These are phyloP conservation scores for Perccottus glenii DNA, from an alignment of 2,113 vertebrate species.

Conservation along the genomic window DNA sequence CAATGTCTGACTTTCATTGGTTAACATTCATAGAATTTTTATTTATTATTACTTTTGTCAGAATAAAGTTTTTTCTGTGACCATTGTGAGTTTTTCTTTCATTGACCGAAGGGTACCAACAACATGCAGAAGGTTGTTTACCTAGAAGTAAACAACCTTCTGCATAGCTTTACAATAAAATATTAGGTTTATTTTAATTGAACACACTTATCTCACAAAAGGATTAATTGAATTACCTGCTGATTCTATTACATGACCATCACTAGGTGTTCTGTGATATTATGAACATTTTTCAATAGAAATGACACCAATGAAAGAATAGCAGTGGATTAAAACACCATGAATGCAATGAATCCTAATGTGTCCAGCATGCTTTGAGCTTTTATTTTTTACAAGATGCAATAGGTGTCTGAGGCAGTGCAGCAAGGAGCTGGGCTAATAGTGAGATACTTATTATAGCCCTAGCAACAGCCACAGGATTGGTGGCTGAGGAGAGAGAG, in stretches of 20 bases:
- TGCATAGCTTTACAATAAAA: not conserved
- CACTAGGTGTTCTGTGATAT: conserved; percentile 10
- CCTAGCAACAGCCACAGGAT: conserved; percentile 79
- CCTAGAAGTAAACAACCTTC: too few species aligned
- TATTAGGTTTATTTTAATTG: conserved; percentile 1
- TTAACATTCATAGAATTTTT: too few species aligned
- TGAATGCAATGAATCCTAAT: conserved; percentile 58
- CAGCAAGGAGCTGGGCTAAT: conserved; percentile 64
- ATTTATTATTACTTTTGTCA: too few species aligned
- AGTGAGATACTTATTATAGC: conserved; percentile 75
- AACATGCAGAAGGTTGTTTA: too few species aligned
- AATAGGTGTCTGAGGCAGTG: conserved; percentile 75
- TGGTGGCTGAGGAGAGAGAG: conserved; percentile 65
- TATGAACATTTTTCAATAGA: conserved; percentile 30
- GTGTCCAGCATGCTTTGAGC: conserved; percentile 48
- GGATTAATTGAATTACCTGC: conserved; percentile 26
- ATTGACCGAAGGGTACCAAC: too few species aligned
- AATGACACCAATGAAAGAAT: conserved; percentile 30
- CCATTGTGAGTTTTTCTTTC: too few species aligned
- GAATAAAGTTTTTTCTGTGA: too few species aligned
- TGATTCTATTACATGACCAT: conserved; percentile 31
- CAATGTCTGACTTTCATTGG: too few species aligned
- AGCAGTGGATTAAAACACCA: conserved; percentile 48
- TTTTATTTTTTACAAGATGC: conserved; percentile 67
- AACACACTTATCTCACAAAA: conserved; percentile 11